Percentiles rank a stretch among this genome's conserved stretches.
These are phyloP conservation scores for Macrotrachela quadricornifera DNA, from an alignment of 1,140 invertebrate genomes.

Conservation along the genomic window DNA sequence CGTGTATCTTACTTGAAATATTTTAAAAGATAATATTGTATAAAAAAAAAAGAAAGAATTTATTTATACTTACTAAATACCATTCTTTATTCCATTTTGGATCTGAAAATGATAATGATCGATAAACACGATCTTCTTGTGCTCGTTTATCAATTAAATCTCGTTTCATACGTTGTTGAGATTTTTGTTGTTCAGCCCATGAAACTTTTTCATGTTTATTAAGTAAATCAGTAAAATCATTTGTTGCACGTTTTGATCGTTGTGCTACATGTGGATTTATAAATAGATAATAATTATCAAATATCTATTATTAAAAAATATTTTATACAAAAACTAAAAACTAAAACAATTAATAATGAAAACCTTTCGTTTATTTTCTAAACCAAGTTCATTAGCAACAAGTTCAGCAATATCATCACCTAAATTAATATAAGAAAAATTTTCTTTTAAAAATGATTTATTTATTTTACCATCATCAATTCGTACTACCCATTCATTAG, in stretches of 20 bases:
- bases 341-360: too few species aligned
- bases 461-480: too few species aligned
- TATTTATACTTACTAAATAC: background rate
- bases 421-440: too few species aligned
- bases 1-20: background rate
- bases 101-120: background rate
- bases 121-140: background rate
- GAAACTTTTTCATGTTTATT: background rate
- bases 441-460: too few species aligned
- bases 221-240: background rate
- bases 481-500: too few species aligned
- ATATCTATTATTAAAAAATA: too few species aligned
- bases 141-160: background rate
- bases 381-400: too few species aligned
- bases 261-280: background rate
- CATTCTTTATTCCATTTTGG: conserved; percentile 1
- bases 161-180: background rate
- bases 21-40: background rate
- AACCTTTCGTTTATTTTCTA: too few species aligned
- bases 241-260: background rate
- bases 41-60: background rate
- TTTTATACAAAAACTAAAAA: too few species aligned
- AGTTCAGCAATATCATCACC: too few species aligned
- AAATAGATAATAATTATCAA: conserved; percentile 5
- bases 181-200: conserved; percentile 1